A percentile compares a stretch with the other conserved stretches of the same genome.
Evolutionary conservation across 2,888 invertebrate species (phyloP).

Genomic region (Agrochola macilenta): DNA sequence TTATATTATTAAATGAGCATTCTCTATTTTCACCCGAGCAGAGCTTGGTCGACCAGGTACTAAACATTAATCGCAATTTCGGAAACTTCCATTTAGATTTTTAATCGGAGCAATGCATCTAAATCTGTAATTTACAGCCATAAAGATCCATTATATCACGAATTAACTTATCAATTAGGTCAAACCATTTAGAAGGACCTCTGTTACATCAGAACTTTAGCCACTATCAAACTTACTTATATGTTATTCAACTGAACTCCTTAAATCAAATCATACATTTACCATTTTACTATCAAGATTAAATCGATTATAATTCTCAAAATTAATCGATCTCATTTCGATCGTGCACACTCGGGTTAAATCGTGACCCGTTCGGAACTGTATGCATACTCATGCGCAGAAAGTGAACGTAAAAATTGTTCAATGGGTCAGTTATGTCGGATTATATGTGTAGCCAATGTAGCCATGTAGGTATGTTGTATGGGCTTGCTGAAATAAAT

Average conservation of each 20-base stretch:
- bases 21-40: no score
- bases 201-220: slow-evolving; percentile 13
- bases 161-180: slow-evolving; percentile 29
- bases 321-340: slow-evolving; percentile 58
- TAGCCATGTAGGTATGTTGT: slow-evolving; percentile 39
- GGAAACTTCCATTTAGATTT: background rate
- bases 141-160: slow-evolving; percentile 23
- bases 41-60: no score
- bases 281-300: slow-evolving; percentile 26
- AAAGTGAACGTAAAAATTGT: slow-evolving; percentile 66
- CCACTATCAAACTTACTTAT: background rate
- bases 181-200: slow-evolving; percentile 20
- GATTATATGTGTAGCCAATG: slow-evolving; percentile 9
- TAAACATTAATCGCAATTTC: background rate
- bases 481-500: slow-evolving; percentile 28
- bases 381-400: slow-evolving; percentile 45
- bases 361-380: slow-evolving; percentile 59
- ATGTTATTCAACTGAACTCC: slow-evolving; percentile 1
- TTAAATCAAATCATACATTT: background rate
- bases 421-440: slow-evolving; percentile 48
- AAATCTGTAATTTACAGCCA: slow-evolving; percentile 30
- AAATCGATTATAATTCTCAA: slow-evolving; percentile 51
- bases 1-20: no score
- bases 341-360: slow-evolving; percentile 49
- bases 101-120: background rate